Conservation (phyloP, 1,140 invertebrate genomes). For the Caenorhabditis elegans region WBcel235 BX284602.5:13910001-13910500, state of each 20-base stretch:
- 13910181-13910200: background rate
- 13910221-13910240: background rate
- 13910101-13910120: background rate
- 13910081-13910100: background rate
- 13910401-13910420: background rate
- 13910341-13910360: background rate
- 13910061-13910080: background rate
- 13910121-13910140: too few species aligned
- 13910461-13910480: background rate
- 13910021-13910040: background rate
- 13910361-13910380: background rate
- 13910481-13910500: background rate
- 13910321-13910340: background rate
- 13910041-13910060: background rate
- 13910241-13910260: background rate
- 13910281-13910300: background rate
- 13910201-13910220: background rate
- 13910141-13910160: background rate
- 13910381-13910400: background rate
- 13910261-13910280: background rate
- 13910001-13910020: background rate
- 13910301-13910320: background rate
- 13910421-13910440: background rate
- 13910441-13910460: background rate
- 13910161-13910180: background rate